phyloP scores from a whole-genome alignment of 2,888 invertebrate genomes.

The Alloplasta piceator region DNA sequence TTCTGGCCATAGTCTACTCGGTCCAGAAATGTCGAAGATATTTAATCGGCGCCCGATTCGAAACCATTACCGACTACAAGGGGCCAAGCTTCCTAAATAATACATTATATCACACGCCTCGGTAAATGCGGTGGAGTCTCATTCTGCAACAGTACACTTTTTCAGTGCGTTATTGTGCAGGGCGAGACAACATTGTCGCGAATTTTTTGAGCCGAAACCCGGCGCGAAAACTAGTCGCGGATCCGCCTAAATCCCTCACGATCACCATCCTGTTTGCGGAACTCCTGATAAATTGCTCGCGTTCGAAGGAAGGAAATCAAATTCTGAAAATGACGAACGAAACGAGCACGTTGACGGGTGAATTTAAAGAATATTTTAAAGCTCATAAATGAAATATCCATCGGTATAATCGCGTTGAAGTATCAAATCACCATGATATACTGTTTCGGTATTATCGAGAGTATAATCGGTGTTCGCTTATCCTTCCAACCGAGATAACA shows the following conservation, averaged over 20 bases:
- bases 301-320: not conserved
- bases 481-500: not conserved
- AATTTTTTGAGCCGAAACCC: slow-evolving; percentile 71
- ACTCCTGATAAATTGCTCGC: not conserved
- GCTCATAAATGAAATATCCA: not conserved
- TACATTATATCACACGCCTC: slow-evolving; percentile 67
- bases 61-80: slow-evolving; percentile 71
- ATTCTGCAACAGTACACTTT: slow-evolving; percentile 71
- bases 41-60: slow-evolving; percentile 64
- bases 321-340: not conserved
- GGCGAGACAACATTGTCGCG: slow-evolving; percentile 69
- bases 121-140: slow-evolving; percentile 71
- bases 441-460: not conserved
- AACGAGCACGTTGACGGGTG: not conserved
- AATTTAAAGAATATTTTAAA: not conserved
- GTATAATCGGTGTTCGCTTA: not conserved
- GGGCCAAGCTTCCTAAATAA: slow-evolving; percentile 69
- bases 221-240: slow-evolving; percentile 26
- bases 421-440: not conserved
- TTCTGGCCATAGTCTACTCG: slow-evolving; percentile 68
- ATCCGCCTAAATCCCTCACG: not conserved
- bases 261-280: not conserved
- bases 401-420: not conserved
- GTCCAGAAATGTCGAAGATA: slow-evolving; percentile 71
- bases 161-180: slow-evolving; percentile 65